Conservation (phyloP, 2,113 vertebrate species). For the Manacus vitellinus region DNA sequence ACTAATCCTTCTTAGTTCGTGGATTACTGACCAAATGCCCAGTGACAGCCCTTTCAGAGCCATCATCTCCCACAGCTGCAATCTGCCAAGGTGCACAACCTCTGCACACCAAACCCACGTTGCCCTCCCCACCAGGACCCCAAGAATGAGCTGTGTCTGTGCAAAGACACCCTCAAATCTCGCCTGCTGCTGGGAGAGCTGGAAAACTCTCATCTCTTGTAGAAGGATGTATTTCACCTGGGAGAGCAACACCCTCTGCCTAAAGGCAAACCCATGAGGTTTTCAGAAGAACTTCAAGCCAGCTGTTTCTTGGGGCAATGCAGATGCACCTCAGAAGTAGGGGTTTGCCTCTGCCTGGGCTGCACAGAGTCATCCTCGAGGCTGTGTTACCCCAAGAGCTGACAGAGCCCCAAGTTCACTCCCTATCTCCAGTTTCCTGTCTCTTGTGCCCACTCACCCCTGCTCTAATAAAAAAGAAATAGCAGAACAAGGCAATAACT, state of each 20-base stretch:
- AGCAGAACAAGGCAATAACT: not conserved
- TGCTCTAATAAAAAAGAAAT: not conserved
- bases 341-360: not conserved
- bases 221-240: not conserved
- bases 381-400: not conserved
- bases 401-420: not conserved
- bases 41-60: not conserved
- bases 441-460: not conserved
- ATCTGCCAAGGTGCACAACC: not conserved
- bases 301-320: too few species aligned
- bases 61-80: accelerated
- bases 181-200: not conserved
- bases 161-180: not conserved
- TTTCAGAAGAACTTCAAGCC: not conserved
- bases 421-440: accelerated
- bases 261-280: not conserved
- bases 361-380: not conserved
- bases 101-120: not conserved
- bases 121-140: too few species aligned
- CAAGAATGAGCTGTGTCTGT: not conserved
- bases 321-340: not conserved
- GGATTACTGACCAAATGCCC: constrained; percentile 2
- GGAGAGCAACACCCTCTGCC: not conserved
- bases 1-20: not conserved
- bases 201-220: not conserved